Evolutionary conservation across 2,888 invertebrate genomes (phyloP), one percentile per base, ranked within the genome.

Genomic region (Ormyrus labotus): DNA sequence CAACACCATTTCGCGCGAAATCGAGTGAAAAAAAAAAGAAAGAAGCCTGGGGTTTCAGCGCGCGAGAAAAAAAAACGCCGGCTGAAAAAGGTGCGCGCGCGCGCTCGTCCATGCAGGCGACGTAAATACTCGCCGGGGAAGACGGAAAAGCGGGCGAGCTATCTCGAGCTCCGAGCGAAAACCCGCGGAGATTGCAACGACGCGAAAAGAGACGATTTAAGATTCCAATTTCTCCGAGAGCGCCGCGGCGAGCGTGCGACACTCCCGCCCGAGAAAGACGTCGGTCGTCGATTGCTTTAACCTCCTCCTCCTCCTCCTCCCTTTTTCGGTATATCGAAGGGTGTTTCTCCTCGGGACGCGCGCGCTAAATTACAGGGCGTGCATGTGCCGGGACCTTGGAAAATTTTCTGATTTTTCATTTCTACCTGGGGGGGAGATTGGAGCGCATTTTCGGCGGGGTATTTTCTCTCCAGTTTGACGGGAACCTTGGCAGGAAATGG

Each of bases 211-310:
- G 87, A 87, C 88, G 88, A 88, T 88, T 88, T 88, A 87, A 87
- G 88, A 88, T 89, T 88, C 88, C 88, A 88, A 88, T 89, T 89
- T 88, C 87, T 87, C 67, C 19, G 60, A 73, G 76, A 74, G 72
- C 19, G 19, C 73, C 57, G 47, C 65, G 68, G 51, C 73, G 8
- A 76, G 9, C 1, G 19, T 67, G 8, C 64, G 48, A 58, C 19
- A 58, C 19, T 19, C 19, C 19, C 19, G 19, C 7, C 13, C 6
- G 70, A 77, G 68, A 69, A 58, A 79, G 50, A 73, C 73, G 67
- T 68, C 63, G 58, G 19, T 64, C 67, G 78, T 74, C 78, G 77
- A 82, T 83, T 78, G 81, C 65, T 71, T 74, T 68, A 77, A 60
- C 67, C 69, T 47, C 65, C 57, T 51, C n/a, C 72, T n/a, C 45